These are phyloP conservation scores for Lutjanus campechanus DNA, from an alignment of 2,797 vertebrate species.

Conservation along the genomic window DNA sequence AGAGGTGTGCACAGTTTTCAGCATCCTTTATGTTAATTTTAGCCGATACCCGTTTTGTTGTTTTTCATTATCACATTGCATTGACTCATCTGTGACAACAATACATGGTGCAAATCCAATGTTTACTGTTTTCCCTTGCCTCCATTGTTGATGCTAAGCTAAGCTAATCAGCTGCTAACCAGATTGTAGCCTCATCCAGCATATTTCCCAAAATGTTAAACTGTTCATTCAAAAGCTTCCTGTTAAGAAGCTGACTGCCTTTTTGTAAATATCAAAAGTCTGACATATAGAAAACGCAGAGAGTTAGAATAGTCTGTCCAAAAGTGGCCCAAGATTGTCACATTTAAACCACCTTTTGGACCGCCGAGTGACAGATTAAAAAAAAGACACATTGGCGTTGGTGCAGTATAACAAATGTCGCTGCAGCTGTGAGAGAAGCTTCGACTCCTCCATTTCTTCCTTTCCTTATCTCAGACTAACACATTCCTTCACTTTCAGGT, in stretches of 20 bases:
- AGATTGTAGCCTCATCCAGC: background rate
- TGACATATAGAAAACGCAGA: background rate
- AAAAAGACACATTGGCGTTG: background rate
- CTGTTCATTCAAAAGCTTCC: background rate
- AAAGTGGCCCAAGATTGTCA: background rate
- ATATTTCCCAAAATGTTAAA: no score
- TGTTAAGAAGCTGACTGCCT: background rate
- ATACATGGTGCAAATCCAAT: no score
- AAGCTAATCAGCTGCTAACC: no score
- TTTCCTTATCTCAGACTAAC: constrained; percentile 19
- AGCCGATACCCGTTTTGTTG: no score
- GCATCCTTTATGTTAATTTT: no score
- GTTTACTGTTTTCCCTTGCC: no score
- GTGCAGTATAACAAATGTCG: background rate
- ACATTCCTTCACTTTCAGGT: constrained; percentile 38
- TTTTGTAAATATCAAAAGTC: no score
- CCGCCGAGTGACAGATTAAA: background rate
- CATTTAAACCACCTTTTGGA: background rate
- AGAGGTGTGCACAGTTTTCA: no score
- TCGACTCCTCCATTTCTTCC: background rate
- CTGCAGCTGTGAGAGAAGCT: background rate
- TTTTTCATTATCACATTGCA: no score
- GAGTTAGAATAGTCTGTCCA: background rate
- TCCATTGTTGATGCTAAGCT: no score
- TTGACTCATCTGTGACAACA: no score